Conservation (phyloP, 2,888 invertebrate species). For the Archips crataeganus region DNA sequence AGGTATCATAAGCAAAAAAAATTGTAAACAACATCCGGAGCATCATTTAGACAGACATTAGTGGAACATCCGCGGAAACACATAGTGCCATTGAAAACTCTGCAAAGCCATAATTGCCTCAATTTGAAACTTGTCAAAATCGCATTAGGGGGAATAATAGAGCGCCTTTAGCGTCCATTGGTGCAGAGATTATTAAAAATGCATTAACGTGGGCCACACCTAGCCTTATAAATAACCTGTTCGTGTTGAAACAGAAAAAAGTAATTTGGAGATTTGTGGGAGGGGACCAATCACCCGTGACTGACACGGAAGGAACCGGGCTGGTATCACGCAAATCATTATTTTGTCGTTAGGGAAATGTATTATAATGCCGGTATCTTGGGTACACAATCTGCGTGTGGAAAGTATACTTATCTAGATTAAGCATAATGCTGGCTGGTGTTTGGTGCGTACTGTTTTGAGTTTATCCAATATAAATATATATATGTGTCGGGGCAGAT, state of each 20-base stretch:
- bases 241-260: conserved; percentile 77
- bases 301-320: conserved; percentile 81
- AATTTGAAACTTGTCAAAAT: conserved; percentile 85
- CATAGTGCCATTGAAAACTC: conserved; percentile 73
- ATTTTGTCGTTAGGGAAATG: conserved; percentile 81
- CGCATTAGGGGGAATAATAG: conserved; percentile 80
- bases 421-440: conserved; percentile 34
- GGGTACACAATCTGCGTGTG: conserved; percentile 58
- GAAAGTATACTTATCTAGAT: conserved; percentile 50
- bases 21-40: conserved; percentile 66
- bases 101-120: conserved; percentile 81
- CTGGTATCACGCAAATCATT: conserved; percentile 82
- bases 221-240: conserved; percentile 70
- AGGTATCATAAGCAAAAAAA: conserved; percentile 38
- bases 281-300: conserved; percentile 77
- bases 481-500: too few relatives aligned
- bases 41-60: conserved; percentile 47
- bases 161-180: conserved; percentile 78
- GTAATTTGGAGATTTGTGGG: conserved; percentile 80
- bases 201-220: conserved; percentile 81
- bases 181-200: conserved; percentile 83
- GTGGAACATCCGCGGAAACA: conserved; percentile 64
- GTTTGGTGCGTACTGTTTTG: conserved; percentile 10
- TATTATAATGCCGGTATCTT: conserved; percentile 72
- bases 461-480: background rate